Percentiles rank a stretch among this genome's conserved stretches.
Evolutionary conservation across 1,140 invertebrate species (phyloP).

Genomic region (Cepaea nemoralis): DNA sequence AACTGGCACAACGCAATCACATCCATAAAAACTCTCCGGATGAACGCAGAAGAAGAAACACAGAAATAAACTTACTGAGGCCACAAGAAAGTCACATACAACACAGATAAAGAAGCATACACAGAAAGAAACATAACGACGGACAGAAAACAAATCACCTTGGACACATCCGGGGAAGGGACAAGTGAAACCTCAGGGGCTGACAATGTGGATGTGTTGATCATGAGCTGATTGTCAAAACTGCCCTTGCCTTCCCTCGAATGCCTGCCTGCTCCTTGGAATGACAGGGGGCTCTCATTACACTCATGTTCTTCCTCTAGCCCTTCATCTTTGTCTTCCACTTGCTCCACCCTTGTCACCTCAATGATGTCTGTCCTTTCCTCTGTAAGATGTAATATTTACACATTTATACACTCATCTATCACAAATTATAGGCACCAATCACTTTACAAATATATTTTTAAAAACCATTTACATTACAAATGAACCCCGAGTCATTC

Average conservation of each 20-base stretch:
- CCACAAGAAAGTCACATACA: too few relatives aligned
- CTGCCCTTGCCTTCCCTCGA: constrained; percentile 39
- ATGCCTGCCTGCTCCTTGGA: constrained; percentile 25
- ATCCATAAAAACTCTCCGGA: too few relatives aligned
- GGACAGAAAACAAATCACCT: constrained; percentile 45
- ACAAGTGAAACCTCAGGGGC: constrained; percentile 66
- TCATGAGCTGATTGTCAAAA: constrained; percentile 49
- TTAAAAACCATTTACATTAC: too few relatives aligned
- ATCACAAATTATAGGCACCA: too few relatives aligned
- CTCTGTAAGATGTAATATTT: neutral
- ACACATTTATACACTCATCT: neutral
- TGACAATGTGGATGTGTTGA: constrained; percentile 65
- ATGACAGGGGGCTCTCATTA: constrained; percentile 43
- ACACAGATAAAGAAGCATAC: too few relatives aligned
- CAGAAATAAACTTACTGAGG: too few relatives aligned
- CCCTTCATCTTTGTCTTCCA: constrained; percentile 44
- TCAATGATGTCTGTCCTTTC: constrained; percentile 48
- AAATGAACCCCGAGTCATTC: too few relatives aligned
- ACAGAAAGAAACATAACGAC: too few relatives aligned
- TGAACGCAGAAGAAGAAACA: too few relatives aligned
- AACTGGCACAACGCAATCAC: too few relatives aligned
- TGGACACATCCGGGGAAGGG: constrained; percentile 65
- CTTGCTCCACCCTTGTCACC: constrained; percentile 57
- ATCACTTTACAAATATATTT: too few relatives aligned
- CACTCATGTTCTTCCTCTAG: constrained; percentile 10